Evolutionary conservation across 2,113 vertebrate species (phyloP).

Genomic region (Saccopteryx leptura): DNA sequence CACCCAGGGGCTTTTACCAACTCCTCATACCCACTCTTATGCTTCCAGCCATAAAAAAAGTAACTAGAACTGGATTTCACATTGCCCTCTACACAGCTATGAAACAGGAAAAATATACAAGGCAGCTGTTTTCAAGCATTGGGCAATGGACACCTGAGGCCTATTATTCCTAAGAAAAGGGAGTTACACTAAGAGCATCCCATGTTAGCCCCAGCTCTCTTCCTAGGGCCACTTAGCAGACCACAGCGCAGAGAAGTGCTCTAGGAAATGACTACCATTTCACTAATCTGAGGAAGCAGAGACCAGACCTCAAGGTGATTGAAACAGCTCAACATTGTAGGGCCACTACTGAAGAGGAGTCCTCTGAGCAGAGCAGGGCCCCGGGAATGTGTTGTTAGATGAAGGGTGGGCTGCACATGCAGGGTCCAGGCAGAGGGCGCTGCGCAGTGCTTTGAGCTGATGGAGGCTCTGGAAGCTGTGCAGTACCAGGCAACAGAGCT

Average conservation of each 20-base stretch:
- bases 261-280: fast-evolving
- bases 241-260: not conserved
- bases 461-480: too few species aligned
- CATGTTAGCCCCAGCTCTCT: not conserved
- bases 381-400: not conserved
- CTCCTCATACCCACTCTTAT: not conserved
- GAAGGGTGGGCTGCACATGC: not conserved
- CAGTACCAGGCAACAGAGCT: fast-evolving
- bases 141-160: not conserved
- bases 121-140: not conserved
- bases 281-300: not conserved
- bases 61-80: not conserved
- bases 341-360: not conserved
- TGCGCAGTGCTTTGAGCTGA: not conserved
- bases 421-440: not conserved
- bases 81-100: not conserved
- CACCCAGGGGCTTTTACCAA: not conserved
- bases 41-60: not conserved
- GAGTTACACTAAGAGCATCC: not conserved
- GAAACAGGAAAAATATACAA: not conserved
- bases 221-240: not conserved
- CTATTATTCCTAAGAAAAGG: not conserved
- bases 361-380: not conserved
- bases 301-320: not conserved
- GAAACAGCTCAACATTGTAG: not conserved